Evolutionary conservation across 2,888 invertebrate species (phyloP).

Genomic region (Leptopterna dolabrata): DNA sequence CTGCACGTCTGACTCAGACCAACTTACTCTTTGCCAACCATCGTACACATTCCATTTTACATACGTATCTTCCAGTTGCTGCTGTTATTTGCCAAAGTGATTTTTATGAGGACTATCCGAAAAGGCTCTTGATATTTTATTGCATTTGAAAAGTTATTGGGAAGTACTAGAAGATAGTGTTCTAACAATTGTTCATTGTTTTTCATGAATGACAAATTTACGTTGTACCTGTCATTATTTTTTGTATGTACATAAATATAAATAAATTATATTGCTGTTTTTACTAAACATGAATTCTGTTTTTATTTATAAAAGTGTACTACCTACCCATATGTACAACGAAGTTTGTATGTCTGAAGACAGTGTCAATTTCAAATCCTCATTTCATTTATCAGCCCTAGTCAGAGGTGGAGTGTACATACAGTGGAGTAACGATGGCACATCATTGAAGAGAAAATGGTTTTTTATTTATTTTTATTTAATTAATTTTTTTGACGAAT

Average conservation of each 20-base stretch:
- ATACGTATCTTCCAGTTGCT: not conserved
- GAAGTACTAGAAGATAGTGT: not conserved
- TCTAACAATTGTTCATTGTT: not conserved
- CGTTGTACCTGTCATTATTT: not conserved
- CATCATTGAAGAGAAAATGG: too few relatives aligned
- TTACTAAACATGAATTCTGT: not conserved
- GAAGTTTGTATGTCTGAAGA: too few relatives aligned
- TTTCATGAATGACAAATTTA: not conserved
- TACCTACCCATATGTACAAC: too few relatives aligned
- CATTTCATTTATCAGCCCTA: too few relatives aligned
- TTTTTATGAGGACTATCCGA: not conserved
- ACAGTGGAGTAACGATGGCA: too few relatives aligned
- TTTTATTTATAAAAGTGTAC: too few relatives aligned
- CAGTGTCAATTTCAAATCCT: too few relatives aligned
- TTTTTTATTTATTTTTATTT: too few relatives aligned
- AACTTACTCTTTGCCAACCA: too few relatives aligned
- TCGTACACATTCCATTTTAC: not conserved
- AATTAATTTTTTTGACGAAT: too few relatives aligned
- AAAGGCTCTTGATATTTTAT: not conserved
- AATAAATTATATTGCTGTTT: not conserved
- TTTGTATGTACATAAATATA: not conserved
- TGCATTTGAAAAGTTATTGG: not conserved
- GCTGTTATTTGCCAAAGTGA: not conserved
- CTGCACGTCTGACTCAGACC: too few relatives aligned
- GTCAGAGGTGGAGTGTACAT: too few relatives aligned